Conservation (phyloP, 2,113 vertebrate species). For the Pachycephala philippinensis region DNA sequence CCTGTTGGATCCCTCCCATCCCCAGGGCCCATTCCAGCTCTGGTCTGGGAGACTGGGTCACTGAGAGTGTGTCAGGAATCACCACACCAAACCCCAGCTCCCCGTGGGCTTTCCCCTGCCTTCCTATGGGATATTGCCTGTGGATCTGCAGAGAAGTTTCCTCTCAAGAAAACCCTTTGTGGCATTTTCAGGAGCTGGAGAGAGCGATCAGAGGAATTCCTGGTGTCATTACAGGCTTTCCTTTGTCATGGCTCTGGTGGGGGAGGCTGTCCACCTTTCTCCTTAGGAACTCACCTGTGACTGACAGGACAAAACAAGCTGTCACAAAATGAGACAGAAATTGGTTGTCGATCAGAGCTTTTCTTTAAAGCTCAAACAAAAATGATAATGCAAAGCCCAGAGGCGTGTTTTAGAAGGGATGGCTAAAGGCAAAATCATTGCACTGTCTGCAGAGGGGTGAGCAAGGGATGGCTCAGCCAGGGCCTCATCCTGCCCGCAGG, state of each 20-base stretch:
- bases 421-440: not conserved
- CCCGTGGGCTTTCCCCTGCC: not conserved
- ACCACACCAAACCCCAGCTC: not conserved
- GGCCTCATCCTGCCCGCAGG: not conserved
- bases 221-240: not conserved
- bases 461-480: not conserved
- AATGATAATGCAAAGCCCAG: not conserved
- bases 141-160: not conserved
- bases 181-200: not conserved
- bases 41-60: accelerated
- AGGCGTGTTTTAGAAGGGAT: not conserved
- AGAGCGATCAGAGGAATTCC: not conserved
- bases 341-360: not conserved
- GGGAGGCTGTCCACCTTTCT: not conserved
- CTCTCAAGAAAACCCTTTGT: not conserved
- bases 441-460: not conserved
- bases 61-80: accelerated
- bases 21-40: accelerated
- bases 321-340: not conserved
- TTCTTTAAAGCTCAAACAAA: not conserved
- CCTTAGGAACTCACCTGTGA: not conserved
- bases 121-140: not conserved
- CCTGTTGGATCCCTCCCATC: not conserved
- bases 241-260: not conserved
- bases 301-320: not conserved